These are phyloP conservation scores for Triplophysa rosa DNA, from an alignment of 2,113 vertebrate species.

Conservation along the genomic window DNA sequence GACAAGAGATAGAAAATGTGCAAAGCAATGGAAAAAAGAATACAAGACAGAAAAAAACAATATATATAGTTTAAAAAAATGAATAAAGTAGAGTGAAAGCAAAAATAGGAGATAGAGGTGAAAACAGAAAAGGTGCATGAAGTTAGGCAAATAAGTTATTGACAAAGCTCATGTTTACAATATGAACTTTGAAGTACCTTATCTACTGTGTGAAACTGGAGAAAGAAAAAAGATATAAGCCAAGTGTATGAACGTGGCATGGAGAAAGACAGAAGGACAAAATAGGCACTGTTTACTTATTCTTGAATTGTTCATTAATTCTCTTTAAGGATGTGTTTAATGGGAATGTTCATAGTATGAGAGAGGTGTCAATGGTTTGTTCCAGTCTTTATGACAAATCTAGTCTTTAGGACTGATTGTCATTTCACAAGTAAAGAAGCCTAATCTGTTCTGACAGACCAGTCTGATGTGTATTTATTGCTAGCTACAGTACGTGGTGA, in stretches of 20 bases:
- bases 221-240: conserved; percentile 38
- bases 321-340: not conserved
- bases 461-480: no score
- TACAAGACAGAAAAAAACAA: not conserved
- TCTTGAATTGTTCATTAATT: not conserved
- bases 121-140: conserved; percentile 35
- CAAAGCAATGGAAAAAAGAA: conserved; percentile 12
- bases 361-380: not conserved
- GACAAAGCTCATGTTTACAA: conserved; percentile 42
- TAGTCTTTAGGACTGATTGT: no score
- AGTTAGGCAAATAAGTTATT: conserved; percentile 46
- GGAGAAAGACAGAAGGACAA: conserved; percentile 28
- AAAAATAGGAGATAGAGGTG: conserved; percentile 36
- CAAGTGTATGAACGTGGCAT: conserved; percentile 51
- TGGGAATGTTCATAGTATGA: not conserved
- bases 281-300: conserved; percentile 14
- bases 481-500: no score
- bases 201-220: conserved; percentile 65
- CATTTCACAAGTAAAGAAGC: no score
- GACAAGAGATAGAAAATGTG: not conserved
- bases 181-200: conserved; percentile 65
- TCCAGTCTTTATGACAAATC: no score
- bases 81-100: conserved; percentile 1
- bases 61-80: conserved; percentile 9
- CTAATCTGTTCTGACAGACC: no score